Evolutionary conservation across 2,113 vertebrate genomes (phyloP).

Genomic region (Scalopus aquaticus): DNA sequence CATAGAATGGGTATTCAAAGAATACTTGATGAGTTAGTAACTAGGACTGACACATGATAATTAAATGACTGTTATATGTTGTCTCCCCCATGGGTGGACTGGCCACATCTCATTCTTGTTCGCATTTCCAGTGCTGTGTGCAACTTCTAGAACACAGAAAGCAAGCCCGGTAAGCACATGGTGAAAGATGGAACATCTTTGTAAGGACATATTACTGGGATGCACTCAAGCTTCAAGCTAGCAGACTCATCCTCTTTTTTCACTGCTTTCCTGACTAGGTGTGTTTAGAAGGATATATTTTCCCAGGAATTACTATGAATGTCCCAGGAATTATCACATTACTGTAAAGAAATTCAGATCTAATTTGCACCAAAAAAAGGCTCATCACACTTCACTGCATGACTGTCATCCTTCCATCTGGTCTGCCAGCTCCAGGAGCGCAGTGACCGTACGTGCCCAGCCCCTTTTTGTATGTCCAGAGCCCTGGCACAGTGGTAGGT

Average conservation of each 20-base stretch:
- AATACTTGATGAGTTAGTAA: background rate
- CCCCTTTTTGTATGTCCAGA: background rate
- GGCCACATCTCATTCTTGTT: background rate
- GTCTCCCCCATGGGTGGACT: background rate
- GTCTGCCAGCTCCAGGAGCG: background rate
- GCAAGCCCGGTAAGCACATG: background rate
- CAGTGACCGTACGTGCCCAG: rapidly evolving
- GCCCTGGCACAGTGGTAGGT: background rate
- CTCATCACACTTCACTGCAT: background rate
- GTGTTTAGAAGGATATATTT: constrained; percentile 25
- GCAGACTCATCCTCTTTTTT: background rate
- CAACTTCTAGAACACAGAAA: background rate
- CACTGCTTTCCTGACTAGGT: background rate
- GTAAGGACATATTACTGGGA: background rate
- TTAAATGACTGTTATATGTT: background rate
- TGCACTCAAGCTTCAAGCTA: background rate
- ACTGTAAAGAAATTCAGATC: background rate
- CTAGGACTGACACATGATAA: background rate
- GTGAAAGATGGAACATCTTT: background rate
- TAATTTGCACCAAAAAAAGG: background rate
- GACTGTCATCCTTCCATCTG: background rate
- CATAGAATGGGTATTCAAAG: background rate
- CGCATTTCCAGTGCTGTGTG: background rate
- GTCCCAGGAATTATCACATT: background rate
- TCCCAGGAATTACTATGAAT: background rate